Base-by-base conservation (phyloP, 2,888 invertebrate genomes). In the Philonicus albiceps region DNA sequence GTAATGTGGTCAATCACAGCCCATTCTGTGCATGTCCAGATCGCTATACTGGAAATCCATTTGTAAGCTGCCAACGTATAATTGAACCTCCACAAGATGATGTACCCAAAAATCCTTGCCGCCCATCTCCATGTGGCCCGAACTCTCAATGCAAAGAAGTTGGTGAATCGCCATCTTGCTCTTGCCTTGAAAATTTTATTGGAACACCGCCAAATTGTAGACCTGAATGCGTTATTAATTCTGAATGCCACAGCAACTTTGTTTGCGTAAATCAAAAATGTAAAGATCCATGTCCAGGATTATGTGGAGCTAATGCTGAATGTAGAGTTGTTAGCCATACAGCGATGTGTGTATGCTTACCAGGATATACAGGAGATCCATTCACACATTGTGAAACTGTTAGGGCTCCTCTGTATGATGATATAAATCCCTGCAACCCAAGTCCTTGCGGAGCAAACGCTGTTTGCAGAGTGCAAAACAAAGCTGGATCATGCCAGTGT, bases 361-460 rank as follows among this genome's bases (percentile, higher is more conserved):
- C 92, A 43, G 95, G 95, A 19, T 95, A 94, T 88, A 94, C 93
- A 8, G 96, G 96, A 16, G 95, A 96, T 93, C 95, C 96, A 80
- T 96, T 96, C 90, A 93, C 93, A 27, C 93, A 94, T 86, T 96
- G 96, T 89, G 92, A 91, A 78, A 91, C 93, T 43, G 91, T 93
- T 89, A 91, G 91, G 75, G 87, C 89, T 5, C 88, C 88, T 90
- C 90, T 90, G 89, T 91, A 92, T 72, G 94, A 95, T 87, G 89
- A 93, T 78, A 90, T 92, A 43, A 94, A 94, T 89, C 96, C 96
- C 0, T 96, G 96, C 89, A 92, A 94, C 88, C 96, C 96, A n/a
- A 95, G 95, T 87, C 96, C 96, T n/a, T 97, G 97, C 91, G 97
- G 97, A 76, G 92, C 95, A 34, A 96, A 96, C 91, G 95, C 97